These are phyloP conservation scores for Blastobasis adustella DNA, from an alignment of 2,888 invertebrate genomes.

Conservation along the genomic window DNA sequence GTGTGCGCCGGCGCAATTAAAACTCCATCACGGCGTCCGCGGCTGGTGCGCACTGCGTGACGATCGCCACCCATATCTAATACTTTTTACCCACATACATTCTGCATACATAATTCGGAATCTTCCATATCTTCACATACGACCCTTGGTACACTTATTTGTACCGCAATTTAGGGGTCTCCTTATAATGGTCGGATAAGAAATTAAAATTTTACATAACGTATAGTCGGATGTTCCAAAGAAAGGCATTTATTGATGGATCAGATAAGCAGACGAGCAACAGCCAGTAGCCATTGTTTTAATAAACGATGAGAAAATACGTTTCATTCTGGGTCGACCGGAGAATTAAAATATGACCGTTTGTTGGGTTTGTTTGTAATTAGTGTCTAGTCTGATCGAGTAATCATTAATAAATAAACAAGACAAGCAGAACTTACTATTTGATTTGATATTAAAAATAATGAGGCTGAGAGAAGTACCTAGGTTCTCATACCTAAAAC, in stretches of 20 bases:
- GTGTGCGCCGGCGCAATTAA: slow-evolving; percentile 55
- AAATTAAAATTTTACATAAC: slow-evolving; percentile 62
- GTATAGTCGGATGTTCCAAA: slow-evolving; percentile 42
- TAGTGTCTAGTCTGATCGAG: slow-evolving; percentile 23
- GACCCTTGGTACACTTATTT: neutral
- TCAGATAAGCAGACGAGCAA: slow-evolving; percentile 55
- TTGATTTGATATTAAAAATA: too few species aligned
- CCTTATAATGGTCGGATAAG: slow-evolving; percentile 30
- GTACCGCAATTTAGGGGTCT: slow-evolving; percentile 16
- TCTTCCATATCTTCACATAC: slow-evolving; percentile 17
- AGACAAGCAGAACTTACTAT: too few species aligned
- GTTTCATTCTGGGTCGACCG: slow-evolving; percentile 35
- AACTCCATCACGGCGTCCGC: slow-evolving; percentile 45
- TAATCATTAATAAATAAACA: neutral
- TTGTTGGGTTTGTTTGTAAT: slow-evolving; percentile 58
- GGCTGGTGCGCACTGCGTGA: slow-evolving; percentile 48
- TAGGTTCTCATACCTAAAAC: too few species aligned
- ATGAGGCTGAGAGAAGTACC: too few species aligned
- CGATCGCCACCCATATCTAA: slow-evolving; percentile 60
- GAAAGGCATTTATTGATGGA: slow-evolving; percentile 63
- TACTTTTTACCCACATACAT: slow-evolving; percentile 31
- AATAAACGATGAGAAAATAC: slow-evolving; percentile 57
- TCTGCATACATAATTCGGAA: slow-evolving; percentile 35
- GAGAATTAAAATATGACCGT: slow-evolving; percentile 51
- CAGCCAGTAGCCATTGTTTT: slow-evolving; percentile 68